These are phyloP conservation scores for Brachyistius frenatus DNA, from an alignment of 2,113 vertebrate species.

Conservation along the genomic window DNA sequence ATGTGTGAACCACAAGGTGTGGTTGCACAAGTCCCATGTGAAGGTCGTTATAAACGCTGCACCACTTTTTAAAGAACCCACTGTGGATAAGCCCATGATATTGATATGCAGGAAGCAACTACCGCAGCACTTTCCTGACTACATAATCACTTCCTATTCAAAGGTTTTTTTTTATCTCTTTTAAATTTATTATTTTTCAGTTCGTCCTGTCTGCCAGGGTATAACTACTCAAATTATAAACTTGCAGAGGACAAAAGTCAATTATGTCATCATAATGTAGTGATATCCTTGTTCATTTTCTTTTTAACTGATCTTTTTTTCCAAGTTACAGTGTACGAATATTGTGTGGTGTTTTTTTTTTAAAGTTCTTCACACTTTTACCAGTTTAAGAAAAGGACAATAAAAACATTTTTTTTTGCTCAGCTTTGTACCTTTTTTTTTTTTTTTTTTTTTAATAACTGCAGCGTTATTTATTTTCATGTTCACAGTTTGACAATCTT, in stretches of 20 bases:
- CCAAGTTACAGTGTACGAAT: conserved; percentile 23
- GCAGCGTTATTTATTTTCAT: conserved; percentile 26
- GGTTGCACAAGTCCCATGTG: not conserved
- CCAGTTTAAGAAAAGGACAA: conserved; percentile 45
- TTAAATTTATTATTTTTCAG: conserved; percentile 10
- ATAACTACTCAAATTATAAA: conserved; percentile 26
- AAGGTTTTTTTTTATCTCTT: conserved; percentile 31
- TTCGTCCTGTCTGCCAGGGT: conserved; percentile 11
- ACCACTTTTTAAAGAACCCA: conserved; percentile 31
- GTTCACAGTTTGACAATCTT: conserved; percentile 50
- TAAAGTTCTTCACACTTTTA: conserved; percentile 26
- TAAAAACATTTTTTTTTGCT: conserved; percentile 34
- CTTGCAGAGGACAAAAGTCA: conserved; percentile 44
- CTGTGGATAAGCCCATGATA: not conserved
- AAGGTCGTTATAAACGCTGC: not conserved
- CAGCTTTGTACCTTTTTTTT: conserved; percentile 13
- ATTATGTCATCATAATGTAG: conserved; percentile 48
- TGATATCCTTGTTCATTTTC: conserved; percentile 1
- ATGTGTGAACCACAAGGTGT: not conserved
- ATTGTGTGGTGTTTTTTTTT: conserved; percentile 34
- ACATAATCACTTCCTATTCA: conserved; percentile 42
- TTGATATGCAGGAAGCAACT: conserved; percentile 42
- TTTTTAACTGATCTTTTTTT: conserved; percentile 1
- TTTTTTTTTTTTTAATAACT: not conserved
- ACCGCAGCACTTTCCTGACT: conserved; percentile 28